These are phyloP conservation scores for Zingel zingel DNA, from an alignment of 2,113 vertebrate species.

Conservation along the genomic window DNA sequence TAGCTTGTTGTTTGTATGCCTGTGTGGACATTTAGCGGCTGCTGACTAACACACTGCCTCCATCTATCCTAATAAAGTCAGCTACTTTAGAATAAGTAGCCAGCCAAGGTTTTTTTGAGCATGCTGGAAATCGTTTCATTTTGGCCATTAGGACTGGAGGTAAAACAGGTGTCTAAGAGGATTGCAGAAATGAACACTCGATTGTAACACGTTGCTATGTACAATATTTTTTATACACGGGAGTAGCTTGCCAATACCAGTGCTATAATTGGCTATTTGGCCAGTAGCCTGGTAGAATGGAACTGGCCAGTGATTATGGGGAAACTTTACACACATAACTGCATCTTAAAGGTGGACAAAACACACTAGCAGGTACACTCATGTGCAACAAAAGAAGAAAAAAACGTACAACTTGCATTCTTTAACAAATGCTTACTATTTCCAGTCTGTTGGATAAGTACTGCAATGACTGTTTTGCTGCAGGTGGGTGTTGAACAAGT, in stretches of 20 bases:
- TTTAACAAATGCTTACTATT: background rate
- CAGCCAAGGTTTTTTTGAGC: constrained; percentile 9
- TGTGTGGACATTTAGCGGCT: constrained; percentile 19
- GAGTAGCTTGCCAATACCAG: background rate
- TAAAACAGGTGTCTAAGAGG: constrained; percentile 8
- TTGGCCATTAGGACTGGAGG: background rate
- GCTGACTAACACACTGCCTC: constrained; percentile 15
- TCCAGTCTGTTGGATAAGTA: background rate
- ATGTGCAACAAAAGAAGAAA: background rate
- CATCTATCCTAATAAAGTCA: constrained; percentile 12
- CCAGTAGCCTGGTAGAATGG: background rate
- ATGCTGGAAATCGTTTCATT: constrained; percentile 16
- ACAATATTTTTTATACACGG: background rate
- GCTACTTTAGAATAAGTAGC: constrained; percentile 8
- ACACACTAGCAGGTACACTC: background rate
- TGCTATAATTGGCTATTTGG: background rate
- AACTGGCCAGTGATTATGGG: background rate
- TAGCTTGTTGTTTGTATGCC: constrained; percentile 18
- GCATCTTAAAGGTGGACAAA: background rate
- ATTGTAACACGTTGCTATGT: constrained; percentile 8
- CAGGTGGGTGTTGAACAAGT: constrained; percentile 6
- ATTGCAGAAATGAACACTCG: constrained; percentile 1
- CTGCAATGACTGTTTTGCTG: background rate
- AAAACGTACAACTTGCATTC: background rate
- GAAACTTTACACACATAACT: background rate